Percentiles rank a stretch among this genome's conserved stretches.
phyloP scores from a whole-genome alignment of 1,140 invertebrate genomes.

The Euura lappo region DNA sequence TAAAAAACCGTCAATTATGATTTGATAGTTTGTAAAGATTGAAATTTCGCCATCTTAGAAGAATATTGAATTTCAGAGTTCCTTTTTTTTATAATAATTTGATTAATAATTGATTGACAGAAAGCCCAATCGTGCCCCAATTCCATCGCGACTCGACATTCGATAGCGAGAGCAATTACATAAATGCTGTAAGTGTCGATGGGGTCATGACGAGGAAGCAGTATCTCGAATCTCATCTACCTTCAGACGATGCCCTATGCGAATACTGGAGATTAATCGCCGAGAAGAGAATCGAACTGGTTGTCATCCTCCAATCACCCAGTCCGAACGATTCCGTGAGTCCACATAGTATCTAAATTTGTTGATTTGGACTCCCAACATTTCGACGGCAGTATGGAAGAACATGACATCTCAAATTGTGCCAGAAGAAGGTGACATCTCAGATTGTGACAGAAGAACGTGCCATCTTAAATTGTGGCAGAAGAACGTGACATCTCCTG shows the following conservation, averaged over 20 bases:
- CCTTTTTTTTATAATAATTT: no score
- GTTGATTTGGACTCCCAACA: constrained; percentile 10
- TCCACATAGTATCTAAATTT: not conserved
- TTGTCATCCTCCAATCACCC: constrained; percentile 65
- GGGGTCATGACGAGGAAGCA: constrained; percentile 66
- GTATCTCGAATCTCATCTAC: constrained; percentile 88
- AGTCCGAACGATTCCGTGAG: constrained; percentile 36
- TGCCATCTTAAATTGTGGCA: not conserved
- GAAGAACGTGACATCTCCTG: no score
- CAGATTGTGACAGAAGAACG: not conserved
- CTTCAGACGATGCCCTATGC: constrained; percentile 83
- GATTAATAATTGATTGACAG: no score
- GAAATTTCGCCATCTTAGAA: no score
- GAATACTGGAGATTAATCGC: constrained; percentile 94
- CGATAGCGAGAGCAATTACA: constrained; percentile 45
- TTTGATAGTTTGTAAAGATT: no score
- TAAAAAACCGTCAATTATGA: not conserved
- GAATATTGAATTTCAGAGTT: no score
- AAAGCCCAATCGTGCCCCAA: no score
- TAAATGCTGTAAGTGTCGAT: constrained; percentile 37
- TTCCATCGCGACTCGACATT: not conserved
- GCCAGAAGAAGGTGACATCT: not conserved
- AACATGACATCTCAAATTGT: no score
- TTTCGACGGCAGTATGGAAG: no score
- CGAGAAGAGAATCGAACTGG: constrained; percentile 68